Percentiles rank a stretch among this genome's conserved stretches.
Evolutionary conservation across 2,797 vertebrate species (phyloP).

Genomic region (Poeciliopsis turneri): DNA sequence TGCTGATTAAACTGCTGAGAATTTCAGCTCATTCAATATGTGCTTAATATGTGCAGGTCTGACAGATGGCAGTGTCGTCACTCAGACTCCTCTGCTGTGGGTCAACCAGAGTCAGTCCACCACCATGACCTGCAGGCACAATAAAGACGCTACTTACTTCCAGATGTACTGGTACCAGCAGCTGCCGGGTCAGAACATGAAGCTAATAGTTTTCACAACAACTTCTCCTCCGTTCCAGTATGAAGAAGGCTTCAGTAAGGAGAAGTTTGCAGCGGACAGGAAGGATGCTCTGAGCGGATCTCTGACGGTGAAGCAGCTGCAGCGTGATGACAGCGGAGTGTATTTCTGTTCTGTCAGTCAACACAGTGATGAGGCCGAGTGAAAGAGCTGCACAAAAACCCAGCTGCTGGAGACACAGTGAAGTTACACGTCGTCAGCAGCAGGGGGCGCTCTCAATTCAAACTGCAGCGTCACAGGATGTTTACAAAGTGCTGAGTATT

Average conservation of each 20-base stretch:
- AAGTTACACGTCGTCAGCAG: neutral
- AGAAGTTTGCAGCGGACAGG: constrained; percentile 38
- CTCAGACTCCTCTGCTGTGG: constrained; percentile 37
- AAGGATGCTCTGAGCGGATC: constrained; percentile 18
- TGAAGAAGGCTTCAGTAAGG: constrained; percentile 18
- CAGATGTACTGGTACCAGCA: constrained; percentile 69
- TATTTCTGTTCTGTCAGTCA: constrained; percentile 47
- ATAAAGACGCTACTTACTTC: rapidly evolving
- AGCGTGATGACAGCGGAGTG: constrained; percentile 36
- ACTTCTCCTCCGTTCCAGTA: constrained; percentile 13
- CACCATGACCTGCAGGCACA: constrained; percentile 31
- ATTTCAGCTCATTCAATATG: no score
- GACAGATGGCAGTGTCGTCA: constrained; percentile 32
- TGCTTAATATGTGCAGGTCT: neutral
- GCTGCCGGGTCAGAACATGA: constrained; percentile 46
- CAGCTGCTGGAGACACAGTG: neutral
- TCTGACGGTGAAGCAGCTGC: constrained; percentile 38
- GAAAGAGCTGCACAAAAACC: constrained; percentile 39
- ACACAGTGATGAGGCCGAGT: constrained; percentile 50
- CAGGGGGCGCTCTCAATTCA: neutral
- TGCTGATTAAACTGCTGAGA: no score
- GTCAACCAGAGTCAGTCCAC: neutral
- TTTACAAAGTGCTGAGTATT: no score
- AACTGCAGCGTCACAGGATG: no score
- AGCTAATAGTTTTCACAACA: constrained; percentile 36